Conservation (phyloP, 1,140 invertebrate species). For the Brachionus calyciflorus region DNA sequence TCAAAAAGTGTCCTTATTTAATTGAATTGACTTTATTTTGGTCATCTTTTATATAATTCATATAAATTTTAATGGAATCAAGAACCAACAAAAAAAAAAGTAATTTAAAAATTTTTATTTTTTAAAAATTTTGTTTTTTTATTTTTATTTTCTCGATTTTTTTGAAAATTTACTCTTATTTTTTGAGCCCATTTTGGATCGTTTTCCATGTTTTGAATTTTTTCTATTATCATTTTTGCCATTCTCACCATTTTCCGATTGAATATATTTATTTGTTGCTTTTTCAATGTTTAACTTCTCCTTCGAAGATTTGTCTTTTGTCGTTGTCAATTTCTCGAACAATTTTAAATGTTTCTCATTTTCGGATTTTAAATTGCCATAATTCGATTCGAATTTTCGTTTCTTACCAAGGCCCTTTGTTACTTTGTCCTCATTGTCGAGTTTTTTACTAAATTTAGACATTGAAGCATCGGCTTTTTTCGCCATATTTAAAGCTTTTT, state of each 20-base stretch:
- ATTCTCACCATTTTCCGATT: neutral
- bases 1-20: no score
- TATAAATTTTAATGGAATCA: no score
- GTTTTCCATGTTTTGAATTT: neutral
- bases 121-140: no score
- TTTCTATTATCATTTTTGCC: neutral
- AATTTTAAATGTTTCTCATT: conserved; percentile 21
- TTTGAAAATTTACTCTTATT: no score
- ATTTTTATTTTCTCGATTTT: no score
- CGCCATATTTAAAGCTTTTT: conserved; percentile 25
- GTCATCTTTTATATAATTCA: no score
- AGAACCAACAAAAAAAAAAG: no score
- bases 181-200: conserved; percentile 36
- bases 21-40: no score
- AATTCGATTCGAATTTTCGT: conserved; percentile 37
- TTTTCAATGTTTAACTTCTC: conserved; percentile 31
- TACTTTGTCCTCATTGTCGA: conserved; percentile 15
- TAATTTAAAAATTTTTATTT: no score
- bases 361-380: conserved; percentile 2
- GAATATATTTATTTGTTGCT: conserved; percentile 13
- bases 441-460: conserved; percentile 9
- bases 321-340: neutral
- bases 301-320: conserved; percentile 14
- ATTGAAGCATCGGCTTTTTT: conserved; percentile 35
- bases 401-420: neutral